Evolutionary conservation across 35 echinoderm and acorn worm species (phyloP).

Genomic region (Amphiura filiformis): DNA sequence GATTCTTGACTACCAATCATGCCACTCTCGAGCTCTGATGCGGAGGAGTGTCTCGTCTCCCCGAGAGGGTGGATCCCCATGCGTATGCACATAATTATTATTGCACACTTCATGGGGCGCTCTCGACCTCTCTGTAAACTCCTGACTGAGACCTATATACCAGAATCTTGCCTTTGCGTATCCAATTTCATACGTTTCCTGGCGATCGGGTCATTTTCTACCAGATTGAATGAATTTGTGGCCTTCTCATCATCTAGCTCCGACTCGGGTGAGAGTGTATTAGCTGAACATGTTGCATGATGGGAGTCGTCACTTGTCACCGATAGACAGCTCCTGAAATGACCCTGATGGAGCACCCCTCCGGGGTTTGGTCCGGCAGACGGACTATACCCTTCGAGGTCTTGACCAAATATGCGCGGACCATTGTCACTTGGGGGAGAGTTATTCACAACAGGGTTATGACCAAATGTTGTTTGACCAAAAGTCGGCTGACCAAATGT

Average conservation of each 20-base stretch:
- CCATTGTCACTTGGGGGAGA: background rate
- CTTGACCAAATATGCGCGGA: background rate
- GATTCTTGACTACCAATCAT: background rate
- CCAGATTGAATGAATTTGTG: background rate
- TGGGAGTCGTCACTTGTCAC: background rate
- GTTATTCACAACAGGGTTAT: background rate
- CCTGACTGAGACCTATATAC: conserved; percentile 32
- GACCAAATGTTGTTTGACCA: background rate
- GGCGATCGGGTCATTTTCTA: background rate
- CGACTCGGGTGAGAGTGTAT: background rate
- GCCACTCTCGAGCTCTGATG: background rate
- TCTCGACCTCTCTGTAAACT: background rate
- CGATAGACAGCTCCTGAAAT: background rate
- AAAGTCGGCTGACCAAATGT: background rate
- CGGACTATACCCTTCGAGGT: background rate
- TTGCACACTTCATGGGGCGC: background rate
- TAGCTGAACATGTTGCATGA: background rate
- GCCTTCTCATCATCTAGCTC: conserved; percentile 10
- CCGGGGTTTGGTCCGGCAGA: background rate
- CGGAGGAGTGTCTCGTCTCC: background rate
- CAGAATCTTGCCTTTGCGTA: conserved; percentile 21
- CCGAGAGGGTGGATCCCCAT: background rate
- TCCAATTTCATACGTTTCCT: background rate
- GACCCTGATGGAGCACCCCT: background rate
- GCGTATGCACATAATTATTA: background rate